These are phyloP conservation scores for Agrochola lota DNA, from an alignment of 2,888 invertebrate genomes.

Conservation along the genomic window DNA sequence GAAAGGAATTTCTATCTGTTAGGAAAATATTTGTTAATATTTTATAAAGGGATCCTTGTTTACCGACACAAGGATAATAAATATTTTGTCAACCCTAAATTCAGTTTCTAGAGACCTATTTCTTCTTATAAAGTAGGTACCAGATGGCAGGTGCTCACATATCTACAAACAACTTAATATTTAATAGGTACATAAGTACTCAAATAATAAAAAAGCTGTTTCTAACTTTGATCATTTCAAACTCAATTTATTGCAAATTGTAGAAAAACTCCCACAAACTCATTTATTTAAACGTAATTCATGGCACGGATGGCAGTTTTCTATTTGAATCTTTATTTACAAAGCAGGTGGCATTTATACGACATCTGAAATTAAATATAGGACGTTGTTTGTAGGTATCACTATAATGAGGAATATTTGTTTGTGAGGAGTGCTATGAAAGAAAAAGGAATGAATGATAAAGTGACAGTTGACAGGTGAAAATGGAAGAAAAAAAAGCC, in stretches of 20 bases:
- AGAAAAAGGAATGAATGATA: not conserved
- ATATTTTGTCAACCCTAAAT: not conserved
- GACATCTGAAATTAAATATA: not conserved
- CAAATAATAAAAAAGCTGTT: not conserved
- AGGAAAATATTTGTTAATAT: not conserved
- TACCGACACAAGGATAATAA: not conserved
- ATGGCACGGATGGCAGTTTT: not conserved
- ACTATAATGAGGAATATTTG: not conserved
- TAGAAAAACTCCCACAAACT: conserved; percentile 3
- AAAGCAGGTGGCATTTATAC: not conserved
- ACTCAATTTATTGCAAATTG: not conserved
- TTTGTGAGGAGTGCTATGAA: not conserved
- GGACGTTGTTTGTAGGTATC: not conserved
- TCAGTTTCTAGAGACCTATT: not conserved
- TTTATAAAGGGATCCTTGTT: conserved; percentile 7
- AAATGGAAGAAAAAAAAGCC: not conserved
- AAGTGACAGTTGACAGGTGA: not conserved
- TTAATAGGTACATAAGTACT: not conserved
- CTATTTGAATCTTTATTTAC: not conserved
- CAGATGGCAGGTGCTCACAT: not conserved
- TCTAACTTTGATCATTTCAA: conserved; percentile 2
- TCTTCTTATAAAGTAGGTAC: not conserved
- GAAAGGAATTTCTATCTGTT: not conserved
- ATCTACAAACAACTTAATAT: not conserved
- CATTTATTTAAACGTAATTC: conserved; percentile 1